These are phyloP conservation scores for Ptyas mucosa DNA, from an alignment of 2,113 vertebrate species.

Conservation along the genomic window DNA sequence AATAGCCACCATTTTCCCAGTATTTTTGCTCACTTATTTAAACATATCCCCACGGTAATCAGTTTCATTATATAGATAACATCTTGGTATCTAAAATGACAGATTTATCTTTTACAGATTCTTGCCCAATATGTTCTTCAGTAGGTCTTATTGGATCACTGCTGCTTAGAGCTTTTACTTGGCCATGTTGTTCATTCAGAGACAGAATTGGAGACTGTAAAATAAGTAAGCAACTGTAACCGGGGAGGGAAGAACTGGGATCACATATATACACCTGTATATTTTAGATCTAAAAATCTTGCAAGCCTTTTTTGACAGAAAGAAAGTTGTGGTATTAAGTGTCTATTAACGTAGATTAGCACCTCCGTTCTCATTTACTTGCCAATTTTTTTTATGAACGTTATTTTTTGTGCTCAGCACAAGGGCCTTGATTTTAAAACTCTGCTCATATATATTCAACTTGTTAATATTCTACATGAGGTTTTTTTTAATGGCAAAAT, in stretches of 20 bases:
- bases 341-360: not conserved
- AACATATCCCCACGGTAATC: conserved; percentile 32
- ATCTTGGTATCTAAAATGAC: conserved; percentile 19
- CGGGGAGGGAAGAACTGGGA: not conserved
- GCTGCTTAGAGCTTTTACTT: conserved; percentile 32
- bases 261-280: not conserved
- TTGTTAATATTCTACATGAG: conserved; percentile 66
- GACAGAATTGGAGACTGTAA: conserved; percentile 16
- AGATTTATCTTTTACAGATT: conserved; percentile 37
- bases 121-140: conserved; percentile 23
- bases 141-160: conserved; percentile 13
- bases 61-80: conserved; percentile 39
- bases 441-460: conserved; percentile 65
- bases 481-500: conserved; percentile 71
- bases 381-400: conserved; percentile 52
- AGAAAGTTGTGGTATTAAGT: not conserved
- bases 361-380: conserved; percentile 16
- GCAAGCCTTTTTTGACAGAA: not conserved
- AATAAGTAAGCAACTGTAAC: not conserved
- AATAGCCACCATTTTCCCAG: conserved; percentile 16
- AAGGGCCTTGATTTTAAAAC: conserved; percentile 69
- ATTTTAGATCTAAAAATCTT: not conserved
- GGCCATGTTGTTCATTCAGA: conserved; percentile 9
- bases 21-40: conserved; percentile 57
- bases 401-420: conserved; percentile 67